phyloP scores from a whole-genome alignment of 2,888 invertebrate genomes.

The Helleia helle region DNA sequence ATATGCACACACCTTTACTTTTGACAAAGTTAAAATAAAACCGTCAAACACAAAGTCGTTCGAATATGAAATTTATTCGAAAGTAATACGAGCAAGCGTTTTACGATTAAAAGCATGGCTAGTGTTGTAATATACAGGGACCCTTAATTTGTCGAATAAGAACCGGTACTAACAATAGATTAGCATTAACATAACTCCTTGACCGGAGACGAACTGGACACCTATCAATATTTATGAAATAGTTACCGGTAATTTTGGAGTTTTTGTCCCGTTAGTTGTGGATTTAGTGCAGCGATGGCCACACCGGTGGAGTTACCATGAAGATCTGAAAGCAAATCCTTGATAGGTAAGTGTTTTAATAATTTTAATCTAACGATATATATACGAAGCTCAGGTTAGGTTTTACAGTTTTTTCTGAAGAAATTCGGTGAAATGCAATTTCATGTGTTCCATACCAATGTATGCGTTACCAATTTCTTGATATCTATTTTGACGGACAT shows the following conservation, averaged over 20 bases:
- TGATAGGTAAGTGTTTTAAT: no score
- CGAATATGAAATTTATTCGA: conserved; percentile 26
- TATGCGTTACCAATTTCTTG: no score
- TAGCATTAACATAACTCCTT: conserved; percentile 70
- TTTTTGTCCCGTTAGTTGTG: conserved; percentile 36
- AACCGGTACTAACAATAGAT: conserved; percentile 61
- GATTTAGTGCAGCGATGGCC: conserved; percentile 32
- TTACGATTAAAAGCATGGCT: conserved; percentile 8
- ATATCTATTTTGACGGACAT: no score
- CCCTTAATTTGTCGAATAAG: conserved; percentile 57
- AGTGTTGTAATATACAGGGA: conserved; percentile 37
- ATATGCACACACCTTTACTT: conserved; percentile 67
- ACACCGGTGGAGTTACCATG: conserved; percentile 15
- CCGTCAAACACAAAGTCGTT: conserved; percentile 13
- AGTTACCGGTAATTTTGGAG: conserved; percentile 30
- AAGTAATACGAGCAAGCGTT: conserved; percentile 12
- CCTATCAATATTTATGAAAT: conserved; percentile 64
- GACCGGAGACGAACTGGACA: conserved; percentile 53
- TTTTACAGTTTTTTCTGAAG: no score
- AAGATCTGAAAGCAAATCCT: conserved; percentile 9
- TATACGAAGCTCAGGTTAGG: no score
- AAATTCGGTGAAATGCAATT: no score
- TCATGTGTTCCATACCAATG: no score
- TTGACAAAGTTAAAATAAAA: conserved; percentile 24
- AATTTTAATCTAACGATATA: no score